A percentile compares a stretch with the other conserved stretches of the same genome.
Conservation (phyloP, 2,113 vertebrate species). For the Protomyctophum bolini region DNA sequence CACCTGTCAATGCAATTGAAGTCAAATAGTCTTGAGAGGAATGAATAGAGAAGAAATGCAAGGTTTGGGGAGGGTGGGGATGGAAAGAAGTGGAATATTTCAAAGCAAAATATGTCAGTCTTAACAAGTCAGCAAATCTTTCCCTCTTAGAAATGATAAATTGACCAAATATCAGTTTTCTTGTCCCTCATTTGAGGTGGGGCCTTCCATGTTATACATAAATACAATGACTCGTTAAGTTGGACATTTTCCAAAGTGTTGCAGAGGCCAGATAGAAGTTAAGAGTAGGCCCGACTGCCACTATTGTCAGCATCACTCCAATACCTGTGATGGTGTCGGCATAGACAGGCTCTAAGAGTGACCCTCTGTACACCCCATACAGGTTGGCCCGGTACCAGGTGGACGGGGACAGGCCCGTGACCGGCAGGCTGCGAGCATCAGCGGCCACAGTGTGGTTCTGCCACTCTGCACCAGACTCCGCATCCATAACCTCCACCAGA, state of each 20-base stretch:
- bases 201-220: too few species aligned
- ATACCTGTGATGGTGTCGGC: slow-evolving; percentile 86
- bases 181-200: too few species aligned
- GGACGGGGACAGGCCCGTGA: slow-evolving; percentile 83
- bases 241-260: background rate
- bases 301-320: background rate
- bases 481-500: slow-evolving; percentile 87
- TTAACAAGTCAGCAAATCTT: too few species aligned
- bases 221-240: too few species aligned
- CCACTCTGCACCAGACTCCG: slow-evolving; percentile 64
- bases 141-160: too few species aligned
- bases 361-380: slow-evolving; percentile 79
- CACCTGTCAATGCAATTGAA: too few species aligned
- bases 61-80: too few species aligned
- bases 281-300: background rate
- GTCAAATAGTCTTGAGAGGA: too few species aligned
- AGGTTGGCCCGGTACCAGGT: slow-evolving; percentile 85
- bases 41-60: too few species aligned
- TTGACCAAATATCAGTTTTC: too few species aligned
- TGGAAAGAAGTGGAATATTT: too few species aligned
- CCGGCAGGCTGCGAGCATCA: slow-evolving; percentile 68
- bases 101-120: too few species aligned
- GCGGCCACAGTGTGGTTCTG: slow-evolving; percentile 81
- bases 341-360: slow-evolving; percentile 80
- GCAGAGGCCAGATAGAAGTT: slow-evolving; percentile 31